Base-by-base conservation (phyloP, 2,797 vertebrate genomes). In the Scolopax rusticola region DNA sequence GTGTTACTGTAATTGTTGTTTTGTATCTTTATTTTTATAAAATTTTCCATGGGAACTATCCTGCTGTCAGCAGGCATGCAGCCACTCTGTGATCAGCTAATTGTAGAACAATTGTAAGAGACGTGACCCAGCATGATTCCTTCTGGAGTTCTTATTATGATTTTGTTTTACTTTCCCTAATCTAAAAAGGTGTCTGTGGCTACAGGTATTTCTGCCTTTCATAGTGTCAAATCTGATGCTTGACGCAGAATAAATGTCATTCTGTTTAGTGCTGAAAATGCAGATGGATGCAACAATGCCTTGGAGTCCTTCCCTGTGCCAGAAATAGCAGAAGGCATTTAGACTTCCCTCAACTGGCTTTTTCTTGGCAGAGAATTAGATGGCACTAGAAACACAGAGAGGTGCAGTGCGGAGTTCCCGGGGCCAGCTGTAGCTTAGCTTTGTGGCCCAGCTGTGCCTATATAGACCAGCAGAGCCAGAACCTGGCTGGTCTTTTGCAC, bases 321-420 rank as follows among this genome's bases (percentile, higher is more conserved):
- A 94, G 78, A 82, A 90, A 92, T n/a, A 90, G 81, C 80, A 90
- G 78, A 94, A 92, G 83, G 71, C 60, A 25, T 92, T 95, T 84
- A 81, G 65, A 90, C 84, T 91, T 93, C 32, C 32, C 51, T 89
- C 75, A 83, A 48, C 56, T 90, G 75, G 12, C 48, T 90, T 90
- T 94, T 92, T 77, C 51, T 94, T 90, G 96, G 73, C 95, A 80
- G 75, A 67, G 64, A 56, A 84, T 77, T 74, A 33, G 28, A 51
- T 28, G 65, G 67, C 56, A 50, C 20, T 47, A 73, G 40, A 70
- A 63, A 20, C 28, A 63, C 7, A 77, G 84, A 24, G 59, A 57
- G 65, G 28, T 87, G 28, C 28, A 79, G 28, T 0, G 0, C 2
- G 3, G 41, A 28, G 12, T 83, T 89, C 75, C 19, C 1, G 5